These are phyloP conservation scores for Poeciliopsis turneri DNA, from an alignment of 2,797 vertebrate species.

Conservation along the genomic window DNA sequence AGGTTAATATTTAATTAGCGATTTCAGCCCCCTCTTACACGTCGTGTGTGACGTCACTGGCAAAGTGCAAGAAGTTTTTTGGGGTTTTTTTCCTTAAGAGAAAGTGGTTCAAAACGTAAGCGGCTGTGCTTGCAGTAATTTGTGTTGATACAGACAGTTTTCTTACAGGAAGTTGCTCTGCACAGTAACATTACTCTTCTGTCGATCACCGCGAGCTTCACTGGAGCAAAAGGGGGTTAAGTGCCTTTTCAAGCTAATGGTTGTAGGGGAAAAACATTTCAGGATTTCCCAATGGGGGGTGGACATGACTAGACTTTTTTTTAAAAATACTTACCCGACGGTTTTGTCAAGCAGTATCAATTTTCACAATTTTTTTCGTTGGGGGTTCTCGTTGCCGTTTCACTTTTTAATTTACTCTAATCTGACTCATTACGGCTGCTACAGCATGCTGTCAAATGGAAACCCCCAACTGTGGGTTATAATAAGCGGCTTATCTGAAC, in stretches of 20 bases:
- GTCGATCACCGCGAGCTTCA: slow-evolving; percentile 51
- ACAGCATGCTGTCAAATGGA: slow-evolving; percentile 10
- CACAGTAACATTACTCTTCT: slow-evolving; percentile 44
- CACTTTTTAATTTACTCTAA: slow-evolving; percentile 2
- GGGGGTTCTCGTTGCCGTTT: neutral
- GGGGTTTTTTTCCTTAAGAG: accelerated
- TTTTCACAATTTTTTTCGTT: neutral
- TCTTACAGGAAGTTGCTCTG: slow-evolving; percentile 39
- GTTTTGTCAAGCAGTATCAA: neutral
- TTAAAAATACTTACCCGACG: neutral
- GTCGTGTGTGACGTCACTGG: slow-evolving; percentile 12
- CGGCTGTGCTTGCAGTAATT: neutral
- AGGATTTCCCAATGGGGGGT: slow-evolving; percentile 41
- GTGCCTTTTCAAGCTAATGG: slow-evolving; percentile 59
- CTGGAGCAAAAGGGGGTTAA: slow-evolving; percentile 66
- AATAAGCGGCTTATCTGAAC: slow-evolving; percentile 24
- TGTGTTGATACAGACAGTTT: slow-evolving; percentile 26
- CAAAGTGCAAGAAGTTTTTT: neutral
- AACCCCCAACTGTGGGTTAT: slow-evolving; percentile 10
- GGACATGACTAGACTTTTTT: slow-evolving; percentile 8
- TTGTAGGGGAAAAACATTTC: slow-evolving; percentile 13
- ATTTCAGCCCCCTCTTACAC: slow-evolving; percentile 27
- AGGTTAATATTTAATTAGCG: slow-evolving; percentile 41
- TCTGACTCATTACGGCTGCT: slow-evolving; percentile 1
- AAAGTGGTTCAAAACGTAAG: slow-evolving; percentile 19